phyloP scores from a whole-genome alignment of 1,140 invertebrate species.

The Papilio dardanus region DNA sequence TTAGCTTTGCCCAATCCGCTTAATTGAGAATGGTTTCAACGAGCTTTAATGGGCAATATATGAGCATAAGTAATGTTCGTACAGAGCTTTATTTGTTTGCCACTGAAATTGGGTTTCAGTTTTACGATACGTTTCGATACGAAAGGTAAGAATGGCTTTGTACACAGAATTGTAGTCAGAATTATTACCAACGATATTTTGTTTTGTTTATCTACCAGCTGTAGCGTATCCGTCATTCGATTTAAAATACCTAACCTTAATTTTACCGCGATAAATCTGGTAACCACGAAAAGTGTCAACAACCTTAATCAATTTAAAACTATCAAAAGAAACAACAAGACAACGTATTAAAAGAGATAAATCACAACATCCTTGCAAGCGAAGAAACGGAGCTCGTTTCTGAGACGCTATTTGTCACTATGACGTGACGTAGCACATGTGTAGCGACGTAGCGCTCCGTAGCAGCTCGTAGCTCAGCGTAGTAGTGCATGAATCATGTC shows the following conservation, averaged over 20 bases:
- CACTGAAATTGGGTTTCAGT: conserved; percentile 14
- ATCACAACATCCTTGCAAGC: conserved; percentile 36
- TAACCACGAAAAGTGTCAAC: conserved; percentile 1
- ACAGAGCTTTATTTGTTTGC: conserved; percentile 8
- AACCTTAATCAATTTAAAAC: conserved; percentile 34
- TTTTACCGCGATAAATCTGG: background rate
- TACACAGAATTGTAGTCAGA: background rate
- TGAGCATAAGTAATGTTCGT: conserved; percentile 40
- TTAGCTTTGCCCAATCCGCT: conserved; percentile 62
- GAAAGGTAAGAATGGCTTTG: background rate
- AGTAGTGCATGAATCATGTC: conserved; percentile 38
- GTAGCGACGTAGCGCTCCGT: conserved; percentile 12
- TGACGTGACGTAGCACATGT: conserved; percentile 37
- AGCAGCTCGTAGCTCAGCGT: background rate
- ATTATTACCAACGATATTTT: background rate
- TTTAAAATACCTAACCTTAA: background rate
- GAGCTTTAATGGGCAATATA: conserved; percentile 56
- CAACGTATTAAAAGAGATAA: conserved; percentile 37
- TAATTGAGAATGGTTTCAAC: conserved; percentile 64
- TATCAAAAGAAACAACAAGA: conserved; percentile 29
- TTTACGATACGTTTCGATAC: background rate
- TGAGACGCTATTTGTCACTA: conserved; percentile 39
- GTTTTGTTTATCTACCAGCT: no score
- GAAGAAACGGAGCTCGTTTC: conserved; percentile 34
- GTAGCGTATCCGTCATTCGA: no score